These are phyloP conservation scores for Pachyramphus minor DNA, from an alignment of 2,113 vertebrate species.

Conservation along the genomic window DNA sequence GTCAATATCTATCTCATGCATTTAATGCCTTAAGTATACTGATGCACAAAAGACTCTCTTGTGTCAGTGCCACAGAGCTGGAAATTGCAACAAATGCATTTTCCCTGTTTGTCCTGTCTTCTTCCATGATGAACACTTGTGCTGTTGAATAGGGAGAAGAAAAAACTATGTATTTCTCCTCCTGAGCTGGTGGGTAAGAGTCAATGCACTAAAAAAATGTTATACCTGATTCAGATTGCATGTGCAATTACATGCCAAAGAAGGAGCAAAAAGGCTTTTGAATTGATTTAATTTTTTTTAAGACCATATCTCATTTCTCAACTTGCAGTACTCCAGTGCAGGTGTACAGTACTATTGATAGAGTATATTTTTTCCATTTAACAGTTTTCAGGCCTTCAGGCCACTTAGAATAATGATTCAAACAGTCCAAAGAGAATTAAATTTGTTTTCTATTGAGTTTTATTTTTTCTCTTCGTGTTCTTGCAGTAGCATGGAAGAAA, in stretches of 20 bases:
- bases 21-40: neutral
- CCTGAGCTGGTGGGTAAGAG: neutral
- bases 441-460: neutral
- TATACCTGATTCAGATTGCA: neutral
- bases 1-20: neutral
- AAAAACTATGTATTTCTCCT: neutral
- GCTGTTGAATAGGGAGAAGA: neutral
- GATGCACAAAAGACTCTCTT: neutral
- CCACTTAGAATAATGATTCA: neutral
- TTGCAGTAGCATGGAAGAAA: neutral
- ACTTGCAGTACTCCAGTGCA: neutral
- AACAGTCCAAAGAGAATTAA: neutral
- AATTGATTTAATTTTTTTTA: neutral
- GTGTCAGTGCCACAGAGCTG: neutral
- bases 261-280: neutral
- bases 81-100: neutral
- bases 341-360: neutral
- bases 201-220: neutral
- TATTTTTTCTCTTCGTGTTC: neutral
- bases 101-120: neutral
- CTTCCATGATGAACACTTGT: neutral
- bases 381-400: neutral
- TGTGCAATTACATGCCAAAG: neutral
- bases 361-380: neutral
- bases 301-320: neutral